Base-by-base conservation (phyloP, 2,888 invertebrate genomes). In the Xylocampa areola region DNA sequence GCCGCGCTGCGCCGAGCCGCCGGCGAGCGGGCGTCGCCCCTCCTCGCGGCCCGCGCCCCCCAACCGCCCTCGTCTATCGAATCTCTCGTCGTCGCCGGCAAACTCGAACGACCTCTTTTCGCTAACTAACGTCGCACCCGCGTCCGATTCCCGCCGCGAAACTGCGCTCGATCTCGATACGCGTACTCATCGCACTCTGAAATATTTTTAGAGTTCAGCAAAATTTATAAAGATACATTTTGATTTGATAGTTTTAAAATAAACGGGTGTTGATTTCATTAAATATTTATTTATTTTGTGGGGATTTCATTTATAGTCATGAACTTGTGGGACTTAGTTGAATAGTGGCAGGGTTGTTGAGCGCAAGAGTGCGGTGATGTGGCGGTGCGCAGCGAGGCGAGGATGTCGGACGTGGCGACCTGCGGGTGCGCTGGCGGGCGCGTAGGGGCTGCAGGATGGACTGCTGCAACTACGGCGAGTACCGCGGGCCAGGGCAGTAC, bases 31-130 rank as follows among this genome's bases (percentile, higher is more conserved):
- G 89, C 90, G 88, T 86, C 87, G 81, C 84, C 83, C 86, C 85
- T 76, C 85, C 84, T 70, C 81, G 79, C 85, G 76, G 79, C 84
- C 82, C 86, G 81, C 84, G 71, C 79, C 80, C 79, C 81, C 54
- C 77, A 62, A 62, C 79, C 78, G 65, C 79, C 78, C 79, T 68
- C 76, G 69, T 81, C 76, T 82, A 73, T 81, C 80, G 79, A 78
- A 85, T 88, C 88, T 86, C 88, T 86, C 86, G 81, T 75, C 83
- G 84, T 84, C 85, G 90, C 90, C 93, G 91, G 90, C 93, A 92
- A 92, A 92, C 92, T 91, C 90, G 89, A 91, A 86, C 92, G 92
- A 90, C 91, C 93, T 91, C 93, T 89, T 91, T 91, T 88, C 90
- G 91, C 90, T 88, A 88, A 87, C 92, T 87, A 89, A 93, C 92